Evolutionary conservation across 2,113 vertebrate genomes (phyloP).

Genomic region (Cervus canadensis): DNA sequence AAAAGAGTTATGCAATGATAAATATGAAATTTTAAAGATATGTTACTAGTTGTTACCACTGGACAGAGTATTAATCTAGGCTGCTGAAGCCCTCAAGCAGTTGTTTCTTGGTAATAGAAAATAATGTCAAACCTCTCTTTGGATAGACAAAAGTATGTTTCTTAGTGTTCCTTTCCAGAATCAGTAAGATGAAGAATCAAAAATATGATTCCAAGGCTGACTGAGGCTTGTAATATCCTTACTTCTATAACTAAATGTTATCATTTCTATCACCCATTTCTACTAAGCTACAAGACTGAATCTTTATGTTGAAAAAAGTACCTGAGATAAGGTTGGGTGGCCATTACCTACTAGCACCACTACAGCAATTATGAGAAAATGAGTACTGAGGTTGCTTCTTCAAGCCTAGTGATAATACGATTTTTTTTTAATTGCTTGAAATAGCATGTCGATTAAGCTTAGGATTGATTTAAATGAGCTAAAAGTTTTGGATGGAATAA

Average conservation of each 20-base stretch:
- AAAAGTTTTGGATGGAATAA: neutral
- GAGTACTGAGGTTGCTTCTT: neutral
- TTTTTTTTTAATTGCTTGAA: neutral
- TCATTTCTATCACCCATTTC: neutral
- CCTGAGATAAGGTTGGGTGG: neutral
- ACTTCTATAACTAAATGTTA: neutral
- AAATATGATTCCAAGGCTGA: neutral
- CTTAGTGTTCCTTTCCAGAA: neutral
- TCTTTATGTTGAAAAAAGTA: neutral
- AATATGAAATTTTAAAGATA: neutral
- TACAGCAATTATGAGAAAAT: neutral
- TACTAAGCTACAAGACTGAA: neutral
- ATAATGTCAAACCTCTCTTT: neutral
- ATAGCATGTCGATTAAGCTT: neutral
- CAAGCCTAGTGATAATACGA: neutral
- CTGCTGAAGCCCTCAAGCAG: neutral
- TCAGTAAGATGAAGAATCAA: neutral
- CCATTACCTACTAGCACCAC: neutral
- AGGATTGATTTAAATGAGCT: neutral
- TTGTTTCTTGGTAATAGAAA: neutral
- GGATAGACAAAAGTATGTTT: neutral
- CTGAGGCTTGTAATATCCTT: neutral
- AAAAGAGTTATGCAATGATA: neutral
- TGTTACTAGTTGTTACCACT: neutral
- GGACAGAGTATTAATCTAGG: neutral